Evolutionary conservation across 2,113 vertebrate genomes (phyloP), one percentile per base, ranked within the genome.

Genomic region (Psilopsiagon aurifrons): DNA sequence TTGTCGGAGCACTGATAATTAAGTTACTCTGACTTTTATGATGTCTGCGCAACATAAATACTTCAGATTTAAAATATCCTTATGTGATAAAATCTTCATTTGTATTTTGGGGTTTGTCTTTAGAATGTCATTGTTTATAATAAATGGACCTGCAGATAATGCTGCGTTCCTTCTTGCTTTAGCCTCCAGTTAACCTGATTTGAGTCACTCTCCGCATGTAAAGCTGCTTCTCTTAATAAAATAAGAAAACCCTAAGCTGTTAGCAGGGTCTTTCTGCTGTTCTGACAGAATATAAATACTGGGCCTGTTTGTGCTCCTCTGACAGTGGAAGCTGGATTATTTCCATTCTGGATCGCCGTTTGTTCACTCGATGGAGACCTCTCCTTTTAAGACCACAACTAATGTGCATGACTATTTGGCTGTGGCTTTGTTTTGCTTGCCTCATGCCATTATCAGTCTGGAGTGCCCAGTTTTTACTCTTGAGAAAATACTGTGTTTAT

Each of bases 371-470:
- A 25, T 66, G 4, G 14, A 88, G 51, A 77, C 76, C 28, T 92
- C 49, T 94, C 69, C 81, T 92, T 96, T 86, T 87, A 89, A 94
- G 69, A 84, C 39, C 57, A 74, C 37, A 93, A 51, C 12, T 37
- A 31, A 37, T 1, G 3, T 54, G 29, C 13, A 10, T 41, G 17
- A 84, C 31, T 55, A 31, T 68, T 93, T 0, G 0, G 28, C 37
- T 63, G 19, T 47, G 66, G 7, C 49, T 46, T 27, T 31, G 35
- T 31, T 67, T 39, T 5, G 10, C 19, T 74, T 83, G 51, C 27
- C 47, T 92, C 4, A 5, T 87, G 68, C 59, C 14, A 13, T 90
- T 81, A 27, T 81, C 35, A 47, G 17, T 63, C 54, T 52, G 33
- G 41, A 62, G 24, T 31, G 22, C 20, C 82, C 86, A 33, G 5